Conservation (phyloP, 2,797 vertebrate species). For the Nothura maculosa region DNA sequence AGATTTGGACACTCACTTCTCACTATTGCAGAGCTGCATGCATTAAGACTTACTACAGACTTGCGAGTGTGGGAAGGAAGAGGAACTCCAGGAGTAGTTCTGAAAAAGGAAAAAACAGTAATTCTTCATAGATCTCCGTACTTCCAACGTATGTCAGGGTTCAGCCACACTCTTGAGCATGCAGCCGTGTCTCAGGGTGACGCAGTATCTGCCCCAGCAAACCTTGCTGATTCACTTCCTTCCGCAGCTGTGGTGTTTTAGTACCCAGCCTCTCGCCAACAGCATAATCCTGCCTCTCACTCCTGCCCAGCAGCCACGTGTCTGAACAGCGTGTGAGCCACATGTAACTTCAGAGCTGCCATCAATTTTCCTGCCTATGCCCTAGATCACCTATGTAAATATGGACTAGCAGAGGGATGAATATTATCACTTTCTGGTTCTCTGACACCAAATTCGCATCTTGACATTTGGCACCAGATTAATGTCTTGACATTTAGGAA, state of each 20-base stretch:
- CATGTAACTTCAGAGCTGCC: accelerated
- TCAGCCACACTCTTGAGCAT: not conserved
- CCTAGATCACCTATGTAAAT: not conserved
- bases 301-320: not conserved
- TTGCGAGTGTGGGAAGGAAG: not conserved
- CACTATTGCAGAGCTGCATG: accelerated
- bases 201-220: not conserved
- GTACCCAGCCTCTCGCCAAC: not conserved
- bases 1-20: not conserved
- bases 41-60: not conserved
- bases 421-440: not conserved
- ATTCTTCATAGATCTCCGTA: not conserved
- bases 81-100: not conserved
- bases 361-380: not conserved
- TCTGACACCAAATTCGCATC: not conserved
- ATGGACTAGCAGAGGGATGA: not conserved
- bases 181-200: not conserved
- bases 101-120: not conserved
- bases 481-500: not conserved
- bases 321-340: not conserved
- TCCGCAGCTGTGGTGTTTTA: not conserved
- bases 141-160: not conserved
- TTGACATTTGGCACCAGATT: too few species aligned
- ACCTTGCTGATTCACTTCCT: not conserved
- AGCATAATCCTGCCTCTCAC: not conserved